phyloP scores from a whole-genome alignment of 1,140 invertebrate species.

The Littorina saxatilis region DNA sequence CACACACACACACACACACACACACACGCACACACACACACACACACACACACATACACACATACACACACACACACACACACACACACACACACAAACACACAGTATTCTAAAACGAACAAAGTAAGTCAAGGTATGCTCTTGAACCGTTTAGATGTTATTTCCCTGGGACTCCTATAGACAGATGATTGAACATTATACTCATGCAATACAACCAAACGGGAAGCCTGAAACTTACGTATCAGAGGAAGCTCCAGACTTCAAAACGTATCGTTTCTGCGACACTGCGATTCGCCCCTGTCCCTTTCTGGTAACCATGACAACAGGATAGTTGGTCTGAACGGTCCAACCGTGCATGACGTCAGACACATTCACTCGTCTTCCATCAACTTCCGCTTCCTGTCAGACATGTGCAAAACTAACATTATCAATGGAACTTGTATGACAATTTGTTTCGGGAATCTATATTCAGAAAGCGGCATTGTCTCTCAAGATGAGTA shows the following conservation, averaged over 20 bases:
- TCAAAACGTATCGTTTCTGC: slow-evolving; percentile 55
- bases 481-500: too few species aligned
- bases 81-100: not conserved
- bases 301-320: slow-evolving; percentile 79
- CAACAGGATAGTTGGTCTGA: slow-evolving; percentile 90
- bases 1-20: not conserved
- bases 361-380: slow-evolving; percentile 76
- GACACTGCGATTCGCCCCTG: slow-evolving; percentile 25
- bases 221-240: not conserved
- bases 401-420: slow-evolving; percentile 15
- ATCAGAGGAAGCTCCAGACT: slow-evolving; percentile 2
- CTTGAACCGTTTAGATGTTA: too few species aligned
- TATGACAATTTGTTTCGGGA: not conserved
- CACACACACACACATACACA: slow-evolving; percentile 16
- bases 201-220: too few species aligned
- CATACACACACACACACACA: not conserved
- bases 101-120: too few species aligned
- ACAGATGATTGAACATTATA: too few species aligned
- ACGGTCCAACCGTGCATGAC: slow-evolving; percentile 94
- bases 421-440: not conserved
- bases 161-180: too few species aligned
- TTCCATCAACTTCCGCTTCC: slow-evolving; percentile 25
- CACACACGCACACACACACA: slow-evolving; percentile 1
- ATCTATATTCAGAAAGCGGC: too few species aligned
- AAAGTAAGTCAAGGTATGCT: too few species aligned